Evolutionary conservation across 2,888 invertebrate species (phyloP).

Genomic region (Schizotus pectinicornis): DNA sequence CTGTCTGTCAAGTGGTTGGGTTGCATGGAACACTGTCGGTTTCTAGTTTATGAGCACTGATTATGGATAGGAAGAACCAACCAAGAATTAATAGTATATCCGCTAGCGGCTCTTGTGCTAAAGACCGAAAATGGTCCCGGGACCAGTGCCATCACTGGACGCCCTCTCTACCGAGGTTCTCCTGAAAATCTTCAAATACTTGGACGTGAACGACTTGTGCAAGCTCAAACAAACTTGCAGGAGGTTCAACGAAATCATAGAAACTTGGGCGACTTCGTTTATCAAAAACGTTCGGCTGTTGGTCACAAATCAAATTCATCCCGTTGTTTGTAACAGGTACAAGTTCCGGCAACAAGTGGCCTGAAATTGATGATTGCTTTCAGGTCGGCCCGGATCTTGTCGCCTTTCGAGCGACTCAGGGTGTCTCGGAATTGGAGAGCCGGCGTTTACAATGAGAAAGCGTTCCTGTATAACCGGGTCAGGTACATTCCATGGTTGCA

Average conservation of each 20-base stretch:
- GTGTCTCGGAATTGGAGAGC: conserved; percentile 64
- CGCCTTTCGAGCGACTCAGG: conserved; percentile 54
- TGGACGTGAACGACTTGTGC: conserved; percentile 60
- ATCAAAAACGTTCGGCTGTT: conserved; percentile 29
- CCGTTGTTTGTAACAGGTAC: conserved; percentile 13
- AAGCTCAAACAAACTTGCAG: conserved; percentile 60
- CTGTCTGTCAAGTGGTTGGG: no score
- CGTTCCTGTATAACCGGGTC: conserved; percentile 53
- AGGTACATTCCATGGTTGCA: conserved; percentile 64
- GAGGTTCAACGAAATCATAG: conserved; percentile 59
- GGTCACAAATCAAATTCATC: conserved; percentile 29
- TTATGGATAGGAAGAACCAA: no score
- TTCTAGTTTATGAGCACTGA: no score
- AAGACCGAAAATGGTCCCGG: conserved; percentile 10
- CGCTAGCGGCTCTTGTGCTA: no score
- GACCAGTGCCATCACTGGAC: conserved; percentile 12
- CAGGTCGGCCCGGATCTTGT: conserved; percentile 33
- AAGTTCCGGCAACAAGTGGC: background rate
- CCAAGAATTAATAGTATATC: no score
- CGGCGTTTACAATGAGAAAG: conserved; percentile 61
- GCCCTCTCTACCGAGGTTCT: conserved; percentile 60
- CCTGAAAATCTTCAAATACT: conserved; percentile 62
- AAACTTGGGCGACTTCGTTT: conserved; percentile 39
- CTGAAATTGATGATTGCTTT: conserved; percentile 32
- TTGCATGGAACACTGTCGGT: no score